These are phyloP conservation scores for Linhomoeus sp. DNA, from an alignment of 2,888 invertebrate genomes.

Conservation along the genomic window DNA sequence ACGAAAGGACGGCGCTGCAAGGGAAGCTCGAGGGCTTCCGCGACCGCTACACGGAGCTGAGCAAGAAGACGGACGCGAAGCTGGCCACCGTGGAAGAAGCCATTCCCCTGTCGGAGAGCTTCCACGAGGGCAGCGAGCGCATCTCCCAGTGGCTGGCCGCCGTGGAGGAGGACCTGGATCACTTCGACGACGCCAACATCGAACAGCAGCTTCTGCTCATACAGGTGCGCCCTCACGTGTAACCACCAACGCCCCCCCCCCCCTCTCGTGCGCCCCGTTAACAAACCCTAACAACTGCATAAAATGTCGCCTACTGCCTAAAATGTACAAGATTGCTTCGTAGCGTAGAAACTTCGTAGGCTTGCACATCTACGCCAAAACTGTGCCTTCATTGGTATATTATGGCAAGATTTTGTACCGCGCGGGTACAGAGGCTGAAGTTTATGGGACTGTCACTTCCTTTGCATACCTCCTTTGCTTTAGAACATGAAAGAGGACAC, in stretches of 20 bases:
- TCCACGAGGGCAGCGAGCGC: conserved; percentile 68
- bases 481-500: conserved; percentile 56
- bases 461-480: no score
- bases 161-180: conserved; percentile 72
- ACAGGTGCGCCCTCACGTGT: no score
- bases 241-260: conserved; percentile 49
- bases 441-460: no score
- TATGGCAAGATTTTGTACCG: no score
- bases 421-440: no score
- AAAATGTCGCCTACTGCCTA: no score
- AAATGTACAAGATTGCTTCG: no score
- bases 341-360: no score
- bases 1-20: conserved; percentile 76
- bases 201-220: conserved; percentile 33
- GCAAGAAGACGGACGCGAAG: conserved; percentile 44
- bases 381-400: no score
- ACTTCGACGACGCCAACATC: conserved; percentile 47
- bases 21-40: conserved; percentile 77
- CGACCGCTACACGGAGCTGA: conserved; percentile 63
- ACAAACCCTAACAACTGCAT: no score
- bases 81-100: conserved; percentile 41
- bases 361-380: no score
- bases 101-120: conserved; percentile 63
- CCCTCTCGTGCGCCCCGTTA: conserved; percentile 33
- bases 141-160: conserved; percentile 81